Evolutionary conservation across 2,797 vertebrate species (phyloP).

Genomic region (Netta rufina): DNA sequence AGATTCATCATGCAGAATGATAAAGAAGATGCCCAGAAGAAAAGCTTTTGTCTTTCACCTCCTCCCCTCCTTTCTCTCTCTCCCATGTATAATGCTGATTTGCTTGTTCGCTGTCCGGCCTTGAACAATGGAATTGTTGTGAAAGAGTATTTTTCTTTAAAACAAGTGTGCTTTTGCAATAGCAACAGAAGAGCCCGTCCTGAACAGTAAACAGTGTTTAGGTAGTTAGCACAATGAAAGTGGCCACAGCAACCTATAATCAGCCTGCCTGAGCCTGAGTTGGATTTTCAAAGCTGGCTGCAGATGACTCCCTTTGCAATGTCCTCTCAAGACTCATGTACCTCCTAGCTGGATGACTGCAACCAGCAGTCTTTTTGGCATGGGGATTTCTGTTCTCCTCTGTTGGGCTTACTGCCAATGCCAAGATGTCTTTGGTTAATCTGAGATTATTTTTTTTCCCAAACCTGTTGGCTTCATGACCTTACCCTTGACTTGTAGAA

Average conservation of each 20-base stretch:
- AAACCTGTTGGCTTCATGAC: not conserved
- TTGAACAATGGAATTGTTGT: not conserved
- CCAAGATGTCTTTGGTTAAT: not conserved
- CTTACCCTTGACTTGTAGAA: not conserved
- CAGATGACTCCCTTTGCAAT: not conserved
- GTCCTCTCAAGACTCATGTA: not conserved
- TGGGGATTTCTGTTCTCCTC: not conserved
- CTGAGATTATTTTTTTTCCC: not conserved
- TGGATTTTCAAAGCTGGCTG: not conserved
- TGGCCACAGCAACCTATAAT: not conserved
- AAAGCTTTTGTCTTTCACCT: not conserved
- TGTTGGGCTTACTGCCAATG: fast-evolving
- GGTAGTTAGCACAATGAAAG: not conserved
- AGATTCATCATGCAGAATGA: not conserved
- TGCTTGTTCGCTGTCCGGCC: not conserved
- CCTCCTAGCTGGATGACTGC: fast-evolving
- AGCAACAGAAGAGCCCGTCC: not conserved
- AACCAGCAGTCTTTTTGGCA: not conserved
- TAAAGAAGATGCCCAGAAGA: not conserved
- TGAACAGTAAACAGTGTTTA: not conserved
- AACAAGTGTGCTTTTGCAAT: not conserved
- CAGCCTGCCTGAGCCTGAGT: not conserved
- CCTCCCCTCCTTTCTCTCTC: fast-evolving
- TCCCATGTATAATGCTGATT: not conserved
- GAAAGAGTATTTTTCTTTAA: not conserved